These are phyloP conservation scores for Lycopodina hypogea DNA, from an alignment of 37 sponge, comb jelly and placozoan genomes.

Conservation along the genomic window DNA sequence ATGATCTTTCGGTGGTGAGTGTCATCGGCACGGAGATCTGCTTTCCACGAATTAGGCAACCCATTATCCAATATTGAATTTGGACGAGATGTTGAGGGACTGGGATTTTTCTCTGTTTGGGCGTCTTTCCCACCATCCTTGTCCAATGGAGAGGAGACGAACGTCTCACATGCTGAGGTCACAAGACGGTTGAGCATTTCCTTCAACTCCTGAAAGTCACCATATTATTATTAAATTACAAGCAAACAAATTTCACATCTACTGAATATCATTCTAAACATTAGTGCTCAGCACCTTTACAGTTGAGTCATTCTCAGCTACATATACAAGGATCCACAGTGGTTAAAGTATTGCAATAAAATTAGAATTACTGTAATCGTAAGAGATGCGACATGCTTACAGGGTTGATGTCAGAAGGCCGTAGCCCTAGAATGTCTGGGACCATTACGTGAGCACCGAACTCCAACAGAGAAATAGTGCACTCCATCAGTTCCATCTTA, in stretches of 20 bases:
- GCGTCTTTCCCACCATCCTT: background rate
- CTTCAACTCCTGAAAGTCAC: constrained; percentile 58
- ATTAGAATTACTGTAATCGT: no score
- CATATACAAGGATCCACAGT: no score
- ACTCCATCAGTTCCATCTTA: constrained; percentile 38
- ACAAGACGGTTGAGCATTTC: constrained; percentile 52
- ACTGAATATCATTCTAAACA: background rate
- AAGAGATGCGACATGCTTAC: constrained; percentile 25
- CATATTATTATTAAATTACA: no score
- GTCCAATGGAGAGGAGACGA: constrained; percentile 33
- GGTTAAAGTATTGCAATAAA: background rate
- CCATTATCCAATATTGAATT: background rate
- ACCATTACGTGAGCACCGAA: constrained; percentile 56
- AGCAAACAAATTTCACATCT: no score
- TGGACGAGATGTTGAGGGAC: constrained; percentile 29
- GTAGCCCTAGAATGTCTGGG: constrained; percentile 47
- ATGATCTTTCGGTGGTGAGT: background rate
- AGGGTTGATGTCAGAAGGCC: constrained; percentile 60
- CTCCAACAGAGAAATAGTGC: constrained; percentile 58
- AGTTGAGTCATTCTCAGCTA: background rate
- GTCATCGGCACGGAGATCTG: background rate
- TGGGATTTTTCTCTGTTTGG: background rate
- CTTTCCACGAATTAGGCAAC: background rate
- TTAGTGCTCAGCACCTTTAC: background rate
- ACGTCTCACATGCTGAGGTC: constrained; percentile 62